phyloP scores from a whole-genome alignment of 2,888 invertebrate species.

The Strigamia transsilvanica region DNA sequence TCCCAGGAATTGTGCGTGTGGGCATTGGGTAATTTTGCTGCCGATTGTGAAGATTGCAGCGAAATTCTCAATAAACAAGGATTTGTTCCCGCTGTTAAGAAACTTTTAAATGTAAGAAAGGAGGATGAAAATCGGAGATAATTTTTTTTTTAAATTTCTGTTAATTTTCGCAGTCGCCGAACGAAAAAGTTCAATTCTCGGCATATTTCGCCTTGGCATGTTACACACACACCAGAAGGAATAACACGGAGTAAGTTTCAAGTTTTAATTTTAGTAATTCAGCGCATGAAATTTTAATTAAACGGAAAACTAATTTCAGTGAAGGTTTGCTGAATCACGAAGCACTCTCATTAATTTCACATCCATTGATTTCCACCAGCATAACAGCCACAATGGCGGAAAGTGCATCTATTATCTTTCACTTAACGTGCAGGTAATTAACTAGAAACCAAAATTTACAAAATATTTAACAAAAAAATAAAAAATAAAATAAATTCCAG shows the following conservation, averaged over 20 bases:
- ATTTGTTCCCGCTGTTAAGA: constrained; percentile 48
- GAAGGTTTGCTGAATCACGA: constrained; percentile 39
- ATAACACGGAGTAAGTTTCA: neutral
- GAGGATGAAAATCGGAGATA: neutral
- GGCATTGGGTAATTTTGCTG: constrained; percentile 55
- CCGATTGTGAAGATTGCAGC: constrained; percentile 53
- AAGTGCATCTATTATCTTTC: constrained; percentile 17
- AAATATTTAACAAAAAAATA: neutral
- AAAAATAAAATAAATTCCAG: neutral
- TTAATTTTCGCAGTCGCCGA: neutral
- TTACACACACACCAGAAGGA: neutral
- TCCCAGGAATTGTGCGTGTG: constrained; percentile 53
- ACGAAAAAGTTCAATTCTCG: constrained; percentile 37
- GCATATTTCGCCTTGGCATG: constrained; percentile 52
- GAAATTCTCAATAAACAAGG: constrained; percentile 51
- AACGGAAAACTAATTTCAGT: neutral
- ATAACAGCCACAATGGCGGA: neutral
- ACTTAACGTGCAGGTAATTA: constrained; percentile 40
- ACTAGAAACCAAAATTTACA: neutral
- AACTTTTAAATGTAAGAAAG: constrained; percentile 50
- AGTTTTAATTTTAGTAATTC: neutral
- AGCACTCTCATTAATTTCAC: constrained; percentile 41
- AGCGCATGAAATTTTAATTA: neutral
- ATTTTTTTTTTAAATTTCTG: neutral
- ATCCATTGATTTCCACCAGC: neutral